Evolutionary conservation across 2,797 vertebrate species (phyloP), one percentile per base, ranked within the genome.

Genomic region (Hafferia zeledoni): DNA sequence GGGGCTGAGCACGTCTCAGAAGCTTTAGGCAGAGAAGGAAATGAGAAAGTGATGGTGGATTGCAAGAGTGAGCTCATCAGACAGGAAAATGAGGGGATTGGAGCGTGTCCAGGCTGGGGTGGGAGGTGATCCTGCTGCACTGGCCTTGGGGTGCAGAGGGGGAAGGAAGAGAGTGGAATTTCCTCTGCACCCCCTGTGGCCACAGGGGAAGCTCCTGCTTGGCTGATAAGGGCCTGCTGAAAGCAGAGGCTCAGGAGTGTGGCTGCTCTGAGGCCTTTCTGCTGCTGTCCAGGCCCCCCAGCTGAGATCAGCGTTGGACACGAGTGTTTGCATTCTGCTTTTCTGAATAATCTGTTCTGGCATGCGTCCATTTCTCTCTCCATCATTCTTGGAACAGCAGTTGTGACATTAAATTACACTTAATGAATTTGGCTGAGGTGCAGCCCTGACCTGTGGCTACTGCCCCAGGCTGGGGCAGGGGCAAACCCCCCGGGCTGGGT

Each of bases 241-340:
- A 24, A 69, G n/a, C 2, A 0, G 12, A 30, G 59, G 27, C 55
- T 65, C 23, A 1, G 28, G 13, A 2, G 1, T 19, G 37, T 4
- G 20, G 41, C 46, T 44, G 27, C 25, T 65, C 60, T 47, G 52
- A 19, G 65, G n/a, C 2, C 1, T 70, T 53, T n/a, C 20, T 64
- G 64, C 53, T 68, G 69, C 33, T 55, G 9, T 28, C 46, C 6
- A 43, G 43, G 68, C 60, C 14, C 4, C 16, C n/a, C 11, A 30
- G 33, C 60, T 53, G 15, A 10, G 44, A 2, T 22, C 0, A 0
- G 24, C 15, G 10, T 3, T 35, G 30, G 19, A 35, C 24, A 2
- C 0, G 1, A n/a, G 5, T 17, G 23, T 35, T 82, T 83, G 23
- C 6, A 17, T 46, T 81, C 39, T 76, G 16, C 33, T 24, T 39